These are phyloP conservation scores for Agonopterix heracliana DNA, from an alignment of 2,888 invertebrate species.

Conservation along the genomic window DNA sequence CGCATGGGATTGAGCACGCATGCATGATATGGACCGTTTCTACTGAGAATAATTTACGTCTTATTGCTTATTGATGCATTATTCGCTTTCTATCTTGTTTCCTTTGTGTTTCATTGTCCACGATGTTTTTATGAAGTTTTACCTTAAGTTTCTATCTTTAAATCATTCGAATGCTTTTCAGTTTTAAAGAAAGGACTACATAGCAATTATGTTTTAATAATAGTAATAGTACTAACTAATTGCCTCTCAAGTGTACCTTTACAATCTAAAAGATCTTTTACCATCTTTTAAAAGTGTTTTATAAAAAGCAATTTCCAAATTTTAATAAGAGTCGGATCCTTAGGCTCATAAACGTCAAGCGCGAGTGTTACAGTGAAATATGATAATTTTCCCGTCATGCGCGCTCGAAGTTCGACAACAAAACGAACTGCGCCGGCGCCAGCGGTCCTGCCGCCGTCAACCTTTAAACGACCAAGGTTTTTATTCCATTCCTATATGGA, in stretches of 20 bases:
- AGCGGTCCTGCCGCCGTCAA: constrained; percentile 41
- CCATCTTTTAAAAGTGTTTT: not conserved
- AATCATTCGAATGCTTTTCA: no score
- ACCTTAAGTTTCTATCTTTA: no score
- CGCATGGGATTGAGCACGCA: constrained; percentile 46
- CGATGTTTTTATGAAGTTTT: no score
- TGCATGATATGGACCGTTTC: constrained; percentile 38
- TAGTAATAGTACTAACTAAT: no score
- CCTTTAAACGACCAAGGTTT: constrained; percentile 50
- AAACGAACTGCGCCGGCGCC: constrained; percentile 25
- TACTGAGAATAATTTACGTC: constrained; percentile 32
- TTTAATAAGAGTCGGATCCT: constrained; percentile 25
- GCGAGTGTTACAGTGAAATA: constrained; percentile 59
- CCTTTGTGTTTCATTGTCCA: not conserved
- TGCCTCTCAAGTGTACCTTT: no score
- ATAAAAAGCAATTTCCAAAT: constrained; percentile 30
- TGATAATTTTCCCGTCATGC: constrained; percentile 44
- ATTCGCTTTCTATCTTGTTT: constrained; percentile 17
- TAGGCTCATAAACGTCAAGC: constrained; percentile 47
- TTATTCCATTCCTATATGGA: constrained; percentile 55
- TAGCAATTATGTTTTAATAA: no score
- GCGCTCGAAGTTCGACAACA: constrained; percentile 23
- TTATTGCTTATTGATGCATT: constrained; percentile 29
- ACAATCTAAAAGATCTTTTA: no score
- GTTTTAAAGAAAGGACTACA: no score